Percentiles rank a stretch among this genome's conserved stretches.
Evolutionary conservation across 2,113 vertebrate genomes (phyloP).

Genomic region (Semicossyphus pulcher): DNA sequence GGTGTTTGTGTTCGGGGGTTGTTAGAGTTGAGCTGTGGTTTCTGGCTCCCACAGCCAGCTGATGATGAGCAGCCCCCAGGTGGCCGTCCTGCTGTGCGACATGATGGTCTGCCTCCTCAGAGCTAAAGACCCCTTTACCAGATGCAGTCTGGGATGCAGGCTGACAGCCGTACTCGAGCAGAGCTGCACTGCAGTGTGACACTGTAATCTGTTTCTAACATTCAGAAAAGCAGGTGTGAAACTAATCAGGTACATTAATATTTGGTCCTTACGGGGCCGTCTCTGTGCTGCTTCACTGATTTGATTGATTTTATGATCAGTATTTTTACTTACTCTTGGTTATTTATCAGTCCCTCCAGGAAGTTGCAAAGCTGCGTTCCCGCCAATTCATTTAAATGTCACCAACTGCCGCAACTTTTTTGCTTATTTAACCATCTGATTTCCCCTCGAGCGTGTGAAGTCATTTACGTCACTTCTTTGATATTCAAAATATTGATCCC

Average conservation of each 20-base stretch:
- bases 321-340: not conserved
- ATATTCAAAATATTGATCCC: no score
- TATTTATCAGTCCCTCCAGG: not conserved
- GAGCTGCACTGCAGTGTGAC: not conserved
- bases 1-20: conserved; percentile 43
- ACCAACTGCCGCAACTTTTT: no score
- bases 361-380: no score
- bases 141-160: conserved; percentile 10
- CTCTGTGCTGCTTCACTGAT: not conserved
- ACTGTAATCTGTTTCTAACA: not conserved
- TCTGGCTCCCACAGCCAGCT: conserved; percentile 41
- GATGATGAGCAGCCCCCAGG: conserved; percentile 51
- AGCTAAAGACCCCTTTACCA: conserved; percentile 26
- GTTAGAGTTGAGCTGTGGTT: conserved; percentile 34
- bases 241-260: not conserved
- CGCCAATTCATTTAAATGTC: no score
- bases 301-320: not conserved
- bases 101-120: conserved; percentile 31
- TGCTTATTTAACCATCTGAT: no score
- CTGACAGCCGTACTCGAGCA: not conserved
- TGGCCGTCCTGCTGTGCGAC: conserved; percentile 28
- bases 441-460: no score
- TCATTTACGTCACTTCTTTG: no score
- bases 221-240: not conserved
- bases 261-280: not conserved